These are phyloP conservation scores for Apis cerana DNA, from an alignment of 1,140 invertebrate genomes.

Conservation along the genomic window DNA sequence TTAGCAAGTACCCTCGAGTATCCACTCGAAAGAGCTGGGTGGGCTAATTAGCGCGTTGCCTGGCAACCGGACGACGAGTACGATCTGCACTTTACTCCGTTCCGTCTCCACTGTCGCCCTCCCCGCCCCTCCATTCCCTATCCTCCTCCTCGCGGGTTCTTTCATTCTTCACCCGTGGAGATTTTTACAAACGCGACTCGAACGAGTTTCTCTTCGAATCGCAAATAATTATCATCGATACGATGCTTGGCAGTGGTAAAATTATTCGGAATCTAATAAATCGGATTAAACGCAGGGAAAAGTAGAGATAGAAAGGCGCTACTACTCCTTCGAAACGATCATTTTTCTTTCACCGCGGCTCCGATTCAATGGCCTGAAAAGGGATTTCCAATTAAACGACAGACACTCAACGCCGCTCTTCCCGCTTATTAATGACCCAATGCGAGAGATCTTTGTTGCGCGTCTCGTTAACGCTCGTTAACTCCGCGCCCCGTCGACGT, in stretches of 20 bases:
- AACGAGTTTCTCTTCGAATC: too few species aligned
- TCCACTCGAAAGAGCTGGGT: slow-evolving; percentile 81
- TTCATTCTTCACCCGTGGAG: slow-evolving; percentile 11
- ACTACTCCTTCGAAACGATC: neutral
- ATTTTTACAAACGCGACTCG: too few species aligned
- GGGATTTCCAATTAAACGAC: slow-evolving; percentile 33
- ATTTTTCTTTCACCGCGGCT: neutral
- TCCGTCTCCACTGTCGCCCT: slow-evolving; percentile 61
- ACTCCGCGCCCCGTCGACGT: neutral
- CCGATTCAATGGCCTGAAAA: neutral
- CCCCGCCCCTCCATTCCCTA: slow-evolving; percentile 31
- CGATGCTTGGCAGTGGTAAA: too few species aligned
- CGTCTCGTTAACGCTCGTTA: slow-evolving; percentile 44
- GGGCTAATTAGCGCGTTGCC: slow-evolving; percentile 81
- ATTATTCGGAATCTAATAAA: too few species aligned
- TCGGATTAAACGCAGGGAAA: too few species aligned
- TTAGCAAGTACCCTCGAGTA: slow-evolving; percentile 76
- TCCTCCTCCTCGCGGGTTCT: too few species aligned
- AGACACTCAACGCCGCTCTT: slow-evolving; percentile 2
- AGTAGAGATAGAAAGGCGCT: too few species aligned
- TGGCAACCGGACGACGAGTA: slow-evolving; percentile 78
- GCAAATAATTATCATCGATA: too few species aligned
- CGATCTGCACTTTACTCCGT: slow-evolving; percentile 76
- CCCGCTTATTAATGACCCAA: slow-evolving; percentile 35
- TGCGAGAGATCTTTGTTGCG: slow-evolving; percentile 33